Percentiles rank a stretch among this genome's conserved stretches.
Evolutionary conservation across 2,113 vertebrate genomes (phyloP).

Genomic region (Fulmarus glacialis): DNA sequence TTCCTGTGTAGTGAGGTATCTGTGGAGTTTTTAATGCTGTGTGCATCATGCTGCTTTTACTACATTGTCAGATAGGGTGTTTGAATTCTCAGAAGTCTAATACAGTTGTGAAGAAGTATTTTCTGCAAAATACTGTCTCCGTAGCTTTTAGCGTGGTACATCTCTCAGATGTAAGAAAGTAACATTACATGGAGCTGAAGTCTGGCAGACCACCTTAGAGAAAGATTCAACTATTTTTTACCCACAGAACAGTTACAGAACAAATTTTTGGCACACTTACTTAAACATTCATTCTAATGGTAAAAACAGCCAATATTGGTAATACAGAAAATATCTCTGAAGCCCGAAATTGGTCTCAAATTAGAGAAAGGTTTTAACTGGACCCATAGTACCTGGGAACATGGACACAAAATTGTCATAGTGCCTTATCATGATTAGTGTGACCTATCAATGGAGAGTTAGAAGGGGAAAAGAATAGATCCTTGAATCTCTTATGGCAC

Average conservation of each 20-base stretch:
- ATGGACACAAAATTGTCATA: not conserved
- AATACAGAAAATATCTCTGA: not conserved
- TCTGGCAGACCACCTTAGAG: not conserved
- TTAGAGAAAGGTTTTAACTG: not conserved
- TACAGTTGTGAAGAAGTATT: not conserved
- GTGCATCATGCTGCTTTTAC: not conserved
- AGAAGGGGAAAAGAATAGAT: not conserved
- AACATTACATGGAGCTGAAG: not conserved
- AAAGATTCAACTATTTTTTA: not conserved
- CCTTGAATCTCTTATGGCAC: not conserved
- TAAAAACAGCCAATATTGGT: rapidly evolving
- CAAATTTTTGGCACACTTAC: not conserved
- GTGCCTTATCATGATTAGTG: not conserved
- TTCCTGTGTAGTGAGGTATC: not conserved
- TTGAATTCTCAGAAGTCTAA: not conserved
- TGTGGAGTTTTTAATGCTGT: not conserved
- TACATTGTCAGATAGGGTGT: not conserved
- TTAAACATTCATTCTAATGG: not conserved
- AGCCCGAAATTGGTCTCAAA: not conserved
- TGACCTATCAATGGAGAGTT: not conserved
- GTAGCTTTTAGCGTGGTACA: not conserved
- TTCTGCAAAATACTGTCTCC: not conserved
- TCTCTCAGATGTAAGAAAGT: not conserved
- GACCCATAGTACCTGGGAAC: rapidly evolving
- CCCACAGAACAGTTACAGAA: not conserved